A percentile compares a stretch with the other conserved stretches of the same genome.
These are phyloP conservation scores for Erpetoichthys calabaricus DNA, from an alignment of 2,797 vertebrate species.

Conservation along the genomic window DNA sequence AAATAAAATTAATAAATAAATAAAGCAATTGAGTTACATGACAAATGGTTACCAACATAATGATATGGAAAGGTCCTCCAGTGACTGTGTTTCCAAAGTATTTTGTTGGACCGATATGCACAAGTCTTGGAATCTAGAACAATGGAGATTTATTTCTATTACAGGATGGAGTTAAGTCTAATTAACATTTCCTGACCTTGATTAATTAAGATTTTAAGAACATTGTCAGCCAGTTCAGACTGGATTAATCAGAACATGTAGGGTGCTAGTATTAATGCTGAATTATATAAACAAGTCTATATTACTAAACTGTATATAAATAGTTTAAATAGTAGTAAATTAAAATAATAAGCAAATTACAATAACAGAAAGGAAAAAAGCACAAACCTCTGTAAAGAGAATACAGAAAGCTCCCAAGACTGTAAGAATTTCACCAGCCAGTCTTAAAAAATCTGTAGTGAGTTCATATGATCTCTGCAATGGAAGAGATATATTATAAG, in stretches of 20 bases:
- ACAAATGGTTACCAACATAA: constrained; percentile 6
- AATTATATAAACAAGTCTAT: no score
- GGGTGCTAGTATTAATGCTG: no score
- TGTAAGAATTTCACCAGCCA: constrained; percentile 14
- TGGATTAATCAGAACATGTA: no score
- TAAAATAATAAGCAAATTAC: no score
- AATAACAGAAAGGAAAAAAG: no score
- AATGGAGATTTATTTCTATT: not conserved
- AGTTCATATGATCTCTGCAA: constrained; percentile 9
- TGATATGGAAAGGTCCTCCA: constrained; percentile 12
- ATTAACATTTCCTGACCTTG: not conserved
- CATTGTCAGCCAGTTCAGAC: no score
- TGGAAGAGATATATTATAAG: no score
- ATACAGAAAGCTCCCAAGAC: constrained; percentile 13
- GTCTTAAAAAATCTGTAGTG: constrained; percentile 11
- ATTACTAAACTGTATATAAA: no score
- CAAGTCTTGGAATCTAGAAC: not conserved
- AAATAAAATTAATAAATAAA: no score
- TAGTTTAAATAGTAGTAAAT: no score
- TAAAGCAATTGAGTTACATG: no score
- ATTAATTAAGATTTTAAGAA: no score
- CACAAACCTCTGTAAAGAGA: constrained; percentile 14
- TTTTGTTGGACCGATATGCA: not conserved
- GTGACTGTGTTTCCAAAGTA: constrained; percentile 8
- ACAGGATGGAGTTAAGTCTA: not conserved